A percentile compares a stretch with the other conserved stretches of the same genome.
Evolutionary conservation across 2,797 vertebrate species (phyloP).

Genomic region (Catostomus latipinnis): DNA sequence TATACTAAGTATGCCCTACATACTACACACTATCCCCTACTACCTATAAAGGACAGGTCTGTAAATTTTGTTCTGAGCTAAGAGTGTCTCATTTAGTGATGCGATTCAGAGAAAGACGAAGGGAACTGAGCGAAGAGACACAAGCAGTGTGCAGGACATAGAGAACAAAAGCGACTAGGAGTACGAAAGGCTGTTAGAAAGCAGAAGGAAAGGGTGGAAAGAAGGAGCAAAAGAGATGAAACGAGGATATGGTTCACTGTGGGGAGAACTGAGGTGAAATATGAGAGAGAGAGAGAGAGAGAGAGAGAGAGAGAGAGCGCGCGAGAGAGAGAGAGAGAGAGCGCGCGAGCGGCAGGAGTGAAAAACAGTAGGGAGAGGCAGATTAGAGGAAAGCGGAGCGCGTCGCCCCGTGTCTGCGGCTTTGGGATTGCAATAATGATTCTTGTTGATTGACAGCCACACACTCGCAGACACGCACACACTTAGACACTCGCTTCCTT

Average conservation of each 20-base stretch:
- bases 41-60: not conserved
- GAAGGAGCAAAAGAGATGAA: constrained; percentile 45
- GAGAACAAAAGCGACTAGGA: constrained; percentile 13
- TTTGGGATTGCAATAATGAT: constrained; percentile 59
- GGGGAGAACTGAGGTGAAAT: constrained; percentile 43
- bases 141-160: not conserved
- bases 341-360: not conserved
- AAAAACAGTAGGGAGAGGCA: constrained; percentile 24
- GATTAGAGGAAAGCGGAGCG: constrained; percentile 50
- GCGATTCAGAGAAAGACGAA: constrained; percentile 26
- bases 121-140: constrained; percentile 23
- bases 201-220: constrained; percentile 19
- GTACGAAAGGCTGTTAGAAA: constrained; percentile 12
- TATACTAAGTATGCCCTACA: not conserved
- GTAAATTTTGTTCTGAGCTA: too few species aligned
- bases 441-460: constrained; percentile 60
- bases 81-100: constrained; percentile 10
- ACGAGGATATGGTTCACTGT: constrained; percentile 44
- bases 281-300: constrained; percentile 11
- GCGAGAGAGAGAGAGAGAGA: too few species aligned
- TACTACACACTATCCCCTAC: not conserved
- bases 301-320: too few species aligned
- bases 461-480: constrained; percentile 15
- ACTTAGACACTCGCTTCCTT: constrained; percentile 44
- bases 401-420: constrained; percentile 38